Evolutionary conservation across 2,113 vertebrate genomes (phyloP).

Genomic region (Microtus oregoni): DNA sequence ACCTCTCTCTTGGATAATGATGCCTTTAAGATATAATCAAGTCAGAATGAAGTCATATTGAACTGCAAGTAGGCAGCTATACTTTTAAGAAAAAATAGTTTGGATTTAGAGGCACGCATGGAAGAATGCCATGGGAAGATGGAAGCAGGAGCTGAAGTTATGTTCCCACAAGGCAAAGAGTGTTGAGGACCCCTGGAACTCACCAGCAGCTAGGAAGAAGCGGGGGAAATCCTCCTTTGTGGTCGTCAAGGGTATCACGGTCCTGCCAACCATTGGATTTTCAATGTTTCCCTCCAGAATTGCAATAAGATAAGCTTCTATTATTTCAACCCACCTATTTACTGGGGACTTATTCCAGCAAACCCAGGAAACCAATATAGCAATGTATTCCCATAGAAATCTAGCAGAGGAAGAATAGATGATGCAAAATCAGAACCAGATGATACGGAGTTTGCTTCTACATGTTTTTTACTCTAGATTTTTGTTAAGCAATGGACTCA

Average conservation of each 20-base stretch:
- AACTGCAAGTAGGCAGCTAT: not conserved
- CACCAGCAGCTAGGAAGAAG: not conserved
- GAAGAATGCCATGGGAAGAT: not conserved
- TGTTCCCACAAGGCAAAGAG: not conserved
- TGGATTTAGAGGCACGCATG: not conserved
- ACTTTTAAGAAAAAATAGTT: not conserved
- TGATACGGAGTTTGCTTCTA: not conserved
- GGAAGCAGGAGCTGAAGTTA: not conserved
- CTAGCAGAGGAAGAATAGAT: not conserved
- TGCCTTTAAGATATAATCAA: slow-evolving; percentile 24
- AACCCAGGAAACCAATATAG: not conserved
- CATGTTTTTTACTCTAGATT: not conserved
- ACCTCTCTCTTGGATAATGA: slow-evolving; percentile 22
- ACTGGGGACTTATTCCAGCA: not conserved
- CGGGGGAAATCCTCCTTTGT: not conserved
- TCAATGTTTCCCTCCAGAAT: not conserved
- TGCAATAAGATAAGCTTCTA: not conserved
- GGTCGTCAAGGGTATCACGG: not conserved
- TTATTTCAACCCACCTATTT: slow-evolving; percentile 1
- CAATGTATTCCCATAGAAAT: not conserved
- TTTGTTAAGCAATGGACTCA: not conserved
- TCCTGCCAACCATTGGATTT: not conserved
- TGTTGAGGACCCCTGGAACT: not conserved
- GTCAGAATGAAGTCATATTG: slow-evolving; percentile 32
- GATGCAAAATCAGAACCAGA: not conserved